These are phyloP conservation scores for Anoplophora glabripennis DNA, from an alignment of 1,140 invertebrate genomes.

Conservation along the genomic window DNA sequence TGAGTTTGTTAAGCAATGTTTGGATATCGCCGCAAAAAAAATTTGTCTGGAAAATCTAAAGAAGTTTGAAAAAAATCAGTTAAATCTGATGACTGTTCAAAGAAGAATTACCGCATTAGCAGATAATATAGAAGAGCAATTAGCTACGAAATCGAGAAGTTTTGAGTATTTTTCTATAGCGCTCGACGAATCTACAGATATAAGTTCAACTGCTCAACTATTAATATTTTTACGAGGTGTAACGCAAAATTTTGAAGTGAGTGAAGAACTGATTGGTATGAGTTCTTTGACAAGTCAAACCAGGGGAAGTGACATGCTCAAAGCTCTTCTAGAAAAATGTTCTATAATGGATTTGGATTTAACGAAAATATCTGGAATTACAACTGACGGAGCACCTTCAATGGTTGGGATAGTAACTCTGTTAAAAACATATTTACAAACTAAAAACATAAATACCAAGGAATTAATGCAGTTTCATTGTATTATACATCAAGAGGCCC, in stretches of 20 bases:
- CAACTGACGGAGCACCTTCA: slow-evolving; percentile 39
- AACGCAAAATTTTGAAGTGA: slow-evolving; percentile 34
- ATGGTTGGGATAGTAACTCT: slow-evolving; percentile 30
- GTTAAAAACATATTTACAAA: slow-evolving; percentile 7
- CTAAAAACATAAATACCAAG: background rate
- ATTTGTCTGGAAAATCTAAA: slow-evolving; percentile 34
- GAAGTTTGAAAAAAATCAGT: slow-evolving; percentile 28
- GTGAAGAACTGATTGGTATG: slow-evolving; percentile 37
- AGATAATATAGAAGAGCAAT: slow-evolving; percentile 29
- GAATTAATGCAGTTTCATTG: slow-evolving; percentile 31
- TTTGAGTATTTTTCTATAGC: slow-evolving; percentile 32
- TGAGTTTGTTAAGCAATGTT: slow-evolving; percentile 41
- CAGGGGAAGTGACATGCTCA: slow-evolving; percentile 18
- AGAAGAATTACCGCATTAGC: slow-evolving; percentile 32
- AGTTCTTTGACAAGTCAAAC: slow-evolving; percentile 33
- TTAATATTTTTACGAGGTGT: slow-evolving; percentile 38
- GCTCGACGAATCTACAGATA: slow-evolving; percentile 25
- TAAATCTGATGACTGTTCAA: slow-evolving; percentile 36
- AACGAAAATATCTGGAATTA: slow-evolving; percentile 29
- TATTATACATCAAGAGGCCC: slow-evolving; percentile 41
- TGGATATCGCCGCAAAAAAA: slow-evolving; percentile 32
- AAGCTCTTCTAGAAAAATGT: slow-evolving; percentile 11
- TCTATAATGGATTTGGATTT: slow-evolving; percentile 21
- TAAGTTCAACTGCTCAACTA: slow-evolving; percentile 37
- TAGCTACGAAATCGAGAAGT: slow-evolving; percentile 25